Percentiles rank a stretch among this genome's conserved stretches.
Evolutionary conservation across 2,797 vertebrate species (phyloP).

Genomic region (Urocyon cinereoargenteus): DNA sequence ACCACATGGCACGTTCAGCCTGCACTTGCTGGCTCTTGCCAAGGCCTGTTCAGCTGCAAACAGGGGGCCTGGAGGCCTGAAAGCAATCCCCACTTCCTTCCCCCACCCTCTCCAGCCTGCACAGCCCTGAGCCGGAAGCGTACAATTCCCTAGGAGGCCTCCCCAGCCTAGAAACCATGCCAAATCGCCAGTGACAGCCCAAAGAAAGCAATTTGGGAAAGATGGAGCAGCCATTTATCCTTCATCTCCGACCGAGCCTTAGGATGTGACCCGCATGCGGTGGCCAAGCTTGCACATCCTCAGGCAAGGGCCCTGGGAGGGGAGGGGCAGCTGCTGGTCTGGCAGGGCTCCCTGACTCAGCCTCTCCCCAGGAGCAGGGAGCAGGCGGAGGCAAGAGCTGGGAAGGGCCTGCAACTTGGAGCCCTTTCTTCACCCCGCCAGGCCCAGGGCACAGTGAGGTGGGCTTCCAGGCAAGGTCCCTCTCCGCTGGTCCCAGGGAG

Average conservation of each 20-base stretch:
- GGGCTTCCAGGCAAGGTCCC: neutral
- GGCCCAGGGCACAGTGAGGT: neutral
- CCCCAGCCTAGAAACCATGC: slow-evolving; percentile 77
- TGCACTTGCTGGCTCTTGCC: slow-evolving; percentile 67
- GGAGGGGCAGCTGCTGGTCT: slow-evolving; percentile 28
- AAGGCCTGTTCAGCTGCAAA: slow-evolving; percentile 73
- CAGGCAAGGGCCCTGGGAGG: neutral
- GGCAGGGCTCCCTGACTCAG: neutral
- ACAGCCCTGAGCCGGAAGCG: slow-evolving; percentile 62
- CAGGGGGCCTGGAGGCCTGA: slow-evolving; percentile 60
- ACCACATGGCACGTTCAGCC: slow-evolving; percentile 82
- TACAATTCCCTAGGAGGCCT: slow-evolving; percentile 77
- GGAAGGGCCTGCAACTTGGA: neutral
- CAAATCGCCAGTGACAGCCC: slow-evolving; percentile 83
- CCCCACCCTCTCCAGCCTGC: slow-evolving; percentile 30
- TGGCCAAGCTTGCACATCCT: slow-evolving; percentile 67
- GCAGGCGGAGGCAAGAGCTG: neutral
- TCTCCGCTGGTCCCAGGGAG: neutral
- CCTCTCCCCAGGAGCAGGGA: neutral
- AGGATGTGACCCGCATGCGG: slow-evolving; percentile 74
- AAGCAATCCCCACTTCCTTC: slow-evolving; percentile 53
- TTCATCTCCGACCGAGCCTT: slow-evolving; percentile 78
- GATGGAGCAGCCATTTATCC: slow-evolving; percentile 82
- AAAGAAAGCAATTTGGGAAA: slow-evolving; percentile 83
- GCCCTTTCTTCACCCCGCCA: neutral